These are phyloP conservation scores for Helostoma temminkii DNA, from an alignment of 2,797 vertebrate species.

Conservation along the genomic window DNA sequence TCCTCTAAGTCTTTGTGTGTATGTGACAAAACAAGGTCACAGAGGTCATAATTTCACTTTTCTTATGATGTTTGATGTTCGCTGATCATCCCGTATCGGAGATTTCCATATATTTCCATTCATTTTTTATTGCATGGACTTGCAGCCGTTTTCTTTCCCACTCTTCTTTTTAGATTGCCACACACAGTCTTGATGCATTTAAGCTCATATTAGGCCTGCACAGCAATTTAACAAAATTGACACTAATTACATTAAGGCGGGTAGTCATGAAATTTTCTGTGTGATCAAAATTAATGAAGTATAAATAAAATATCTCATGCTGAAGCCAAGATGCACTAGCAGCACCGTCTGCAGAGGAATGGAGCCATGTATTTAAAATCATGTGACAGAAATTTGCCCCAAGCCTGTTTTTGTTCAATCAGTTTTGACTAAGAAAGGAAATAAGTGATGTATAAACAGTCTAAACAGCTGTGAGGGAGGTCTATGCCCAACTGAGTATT, in stretches of 20 bases:
- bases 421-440: slow-evolving; percentile 22
- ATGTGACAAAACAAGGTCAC: slow-evolving; percentile 43
- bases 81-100: slow-evolving; percentile 13
- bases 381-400: slow-evolving; percentile 27
- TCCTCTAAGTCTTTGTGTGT: slow-evolving; percentile 40
- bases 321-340: slow-evolving; percentile 21
- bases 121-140: slow-evolving; percentile 18
- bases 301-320: slow-evolving; percentile 55
- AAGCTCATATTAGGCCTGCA: slow-evolving; percentile 22
- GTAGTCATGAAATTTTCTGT: slow-evolving; percentile 51
- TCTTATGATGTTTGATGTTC: slow-evolving; percentile 2
- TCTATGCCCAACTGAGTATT: slow-evolving; percentile 5
- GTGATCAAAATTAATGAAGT: slow-evolving; percentile 65
- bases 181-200: slow-evolving; percentile 21
- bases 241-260: slow-evolving; percentile 46
- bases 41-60: slow-evolving; percentile 42
- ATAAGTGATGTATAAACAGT: slow-evolving; percentile 32
- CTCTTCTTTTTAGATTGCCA: not conserved
- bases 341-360: slow-evolving; percentile 35
- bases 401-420: slow-evolving; percentile 28
- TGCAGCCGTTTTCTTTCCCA: not conserved
- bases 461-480: slow-evolving; percentile 10
- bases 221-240: slow-evolving; percentile 38
- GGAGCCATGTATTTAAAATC: slow-evolving; percentile 19
- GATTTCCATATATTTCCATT: slow-evolving; percentile 30